Evolutionary conservation across 1,140 invertebrate genomes (phyloP).

Genomic region (Sitobion miscanthi): DNA sequence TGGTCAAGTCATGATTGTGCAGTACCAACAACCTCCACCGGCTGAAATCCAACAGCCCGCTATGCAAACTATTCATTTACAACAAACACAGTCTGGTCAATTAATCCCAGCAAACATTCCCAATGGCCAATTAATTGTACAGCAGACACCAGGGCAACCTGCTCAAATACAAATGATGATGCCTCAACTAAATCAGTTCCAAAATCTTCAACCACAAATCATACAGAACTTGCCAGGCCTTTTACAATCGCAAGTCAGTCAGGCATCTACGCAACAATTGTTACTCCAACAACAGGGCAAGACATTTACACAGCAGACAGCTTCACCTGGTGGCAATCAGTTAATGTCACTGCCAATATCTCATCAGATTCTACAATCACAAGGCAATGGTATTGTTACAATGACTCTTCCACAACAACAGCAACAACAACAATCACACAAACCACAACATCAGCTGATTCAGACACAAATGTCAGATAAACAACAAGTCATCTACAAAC

Average conservation of each 20-base stretch:
- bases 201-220: slow-evolving; percentile 54
- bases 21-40: slow-evolving; percentile 42
- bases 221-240: slow-evolving; percentile 48
- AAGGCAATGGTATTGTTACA: slow-evolving; percentile 55
- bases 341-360: slow-evolving; percentile 50
- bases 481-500: slow-evolving; percentile 52
- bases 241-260: slow-evolving; percentile 35
- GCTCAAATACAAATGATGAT: slow-evolving; percentile 56
- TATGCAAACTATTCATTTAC: slow-evolving; percentile 47
- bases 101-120: slow-evolving; percentile 51
- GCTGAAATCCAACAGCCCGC: slow-evolving; percentile 49
- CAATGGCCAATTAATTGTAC: slow-evolving; percentile 47
- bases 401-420: slow-evolving; percentile 53
- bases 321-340: slow-evolving; percentile 26
- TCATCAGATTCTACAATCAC: slow-evolving; percentile 50
- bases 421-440: slow-evolving; percentile 39
- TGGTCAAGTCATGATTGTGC: slow-evolving; percentile 51
- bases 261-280: slow-evolving; percentile 39
- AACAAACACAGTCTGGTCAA: slow-evolving; percentile 53
- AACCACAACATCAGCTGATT: slow-evolving; percentile 47
- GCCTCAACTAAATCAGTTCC: slow-evolving; percentile 51
- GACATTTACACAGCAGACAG: slow-evolving; percentile 36
- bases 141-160: slow-evolving; percentile 48
- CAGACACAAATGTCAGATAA: slow-evolving; percentile 51
- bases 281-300: slow-evolving; percentile 48